Evolutionary conservation across 2,888 invertebrate genomes (phyloP), one percentile per base, ranked within the genome.

Genomic region (Nymphalis polychloros): DNA sequence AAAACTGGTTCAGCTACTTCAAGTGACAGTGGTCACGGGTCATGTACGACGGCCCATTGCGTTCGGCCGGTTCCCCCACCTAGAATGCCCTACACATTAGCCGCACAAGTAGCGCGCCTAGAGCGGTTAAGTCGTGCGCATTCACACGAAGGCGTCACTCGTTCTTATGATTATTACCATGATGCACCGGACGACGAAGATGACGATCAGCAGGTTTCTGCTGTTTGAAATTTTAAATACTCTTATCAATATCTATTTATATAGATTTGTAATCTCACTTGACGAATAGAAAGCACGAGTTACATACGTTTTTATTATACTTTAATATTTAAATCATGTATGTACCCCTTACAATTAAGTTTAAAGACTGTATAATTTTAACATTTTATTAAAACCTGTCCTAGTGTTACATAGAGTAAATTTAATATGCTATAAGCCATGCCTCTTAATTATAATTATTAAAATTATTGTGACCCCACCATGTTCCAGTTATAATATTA

Each of bases 1-100:
- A 98, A 98, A 93, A 97, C 97, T 61, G 97, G 97, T 87, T 97
- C 98, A 78, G 96, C 97, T 82, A 97, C 97, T 79, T 98, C 98
- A 81, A 97, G 97, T 89, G 98, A 97, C 93, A 97, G 97, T 83
- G 97, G 97, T 81, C 97, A 97, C 92, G 96, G 97, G 80, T 96
- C 96, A 68, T 96, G 96, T 84, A 95, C 87, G 53, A 84, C 89
- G 59, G 79, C 85, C 46, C 79, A 77, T 65, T 86, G 89, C 77
- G 84, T 82, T 68, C 94, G 96, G 73, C 96, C 96, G 75, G 96
- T 96, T 67, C 97, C 97, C 52, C 90, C 92, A 74, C 92, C 92
- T 73, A 87, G 91, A 71, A 94, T 96, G 83, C 96, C 96, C 81
- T 97, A 97, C 93, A 96, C 95, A 82, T 95, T 97, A 75, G 97